A percentile compares a stretch with the other conserved stretches of the same genome.
phyloP scores from a whole-genome alignment of 2,113 vertebrate species.

The Gavialis gangeticus region DNA sequence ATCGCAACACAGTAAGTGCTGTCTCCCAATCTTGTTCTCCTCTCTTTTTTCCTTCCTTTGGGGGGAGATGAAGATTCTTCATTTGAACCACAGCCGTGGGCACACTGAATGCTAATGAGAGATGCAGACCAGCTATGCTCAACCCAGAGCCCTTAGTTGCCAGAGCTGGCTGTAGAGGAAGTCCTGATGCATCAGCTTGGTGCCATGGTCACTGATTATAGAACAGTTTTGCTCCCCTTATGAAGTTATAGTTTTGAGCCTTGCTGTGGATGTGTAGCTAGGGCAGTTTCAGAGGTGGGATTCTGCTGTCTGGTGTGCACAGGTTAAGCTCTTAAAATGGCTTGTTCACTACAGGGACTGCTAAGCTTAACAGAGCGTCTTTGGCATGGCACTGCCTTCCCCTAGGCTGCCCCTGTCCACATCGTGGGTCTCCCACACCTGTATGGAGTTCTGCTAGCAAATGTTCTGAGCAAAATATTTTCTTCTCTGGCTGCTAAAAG shows the following conservation, averaged over 20 bases:
- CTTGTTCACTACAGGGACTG: background rate
- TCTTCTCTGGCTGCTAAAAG: background rate
- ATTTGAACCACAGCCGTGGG: background rate
- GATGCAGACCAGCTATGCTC: background rate
- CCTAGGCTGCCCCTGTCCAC: accelerated
- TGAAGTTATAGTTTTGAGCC: background rate
- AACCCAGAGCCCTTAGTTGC: background rate
- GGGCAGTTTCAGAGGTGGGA: background rate
- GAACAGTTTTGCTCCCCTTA: background rate
- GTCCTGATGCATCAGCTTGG: background rate
- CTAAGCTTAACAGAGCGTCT: background rate
- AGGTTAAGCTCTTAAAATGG: background rate
- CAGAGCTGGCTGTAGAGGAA: background rate
- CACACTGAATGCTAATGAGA: background rate
- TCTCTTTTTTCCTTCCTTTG: background rate
- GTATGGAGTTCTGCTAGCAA: background rate
- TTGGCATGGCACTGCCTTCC: background rate
- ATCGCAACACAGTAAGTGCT: background rate
- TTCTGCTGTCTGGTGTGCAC: background rate
- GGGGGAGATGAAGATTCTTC: background rate
- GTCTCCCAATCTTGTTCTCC: background rate
- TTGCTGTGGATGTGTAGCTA: background rate
- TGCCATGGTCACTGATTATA: background rate
- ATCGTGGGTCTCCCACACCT: background rate
- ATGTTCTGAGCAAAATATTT: no score